Conservation (phyloP, 2,113 vertebrate species). For the Peucedramus taeniatus region DNA sequence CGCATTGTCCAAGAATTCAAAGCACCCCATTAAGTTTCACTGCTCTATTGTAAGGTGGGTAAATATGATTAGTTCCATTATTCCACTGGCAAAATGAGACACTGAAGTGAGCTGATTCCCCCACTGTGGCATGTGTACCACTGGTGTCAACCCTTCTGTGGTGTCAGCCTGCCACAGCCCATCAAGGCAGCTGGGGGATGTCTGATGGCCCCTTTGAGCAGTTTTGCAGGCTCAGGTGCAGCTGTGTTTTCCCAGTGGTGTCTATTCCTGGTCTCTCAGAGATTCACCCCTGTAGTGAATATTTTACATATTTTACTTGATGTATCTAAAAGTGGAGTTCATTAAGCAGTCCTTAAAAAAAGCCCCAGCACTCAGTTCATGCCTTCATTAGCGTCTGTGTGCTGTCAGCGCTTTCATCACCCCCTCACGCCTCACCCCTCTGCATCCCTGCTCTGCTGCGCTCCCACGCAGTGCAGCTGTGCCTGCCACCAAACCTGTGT, state of each 20-base stretch:
- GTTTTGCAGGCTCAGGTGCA: neutral
- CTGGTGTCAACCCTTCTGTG: neutral
- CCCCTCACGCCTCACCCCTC: neutral
- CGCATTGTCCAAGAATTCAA: slow-evolving; percentile 17
- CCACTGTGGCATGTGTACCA: neutral
- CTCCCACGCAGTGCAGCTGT: neutral
- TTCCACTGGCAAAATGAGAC: neutral
- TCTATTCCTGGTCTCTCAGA: neutral
- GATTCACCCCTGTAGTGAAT: neutral
- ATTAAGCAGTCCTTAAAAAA: slow-evolving; percentile 19
- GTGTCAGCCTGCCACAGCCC: neutral
- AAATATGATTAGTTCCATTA: slow-evolving; percentile 41
- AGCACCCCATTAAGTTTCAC: neutral
- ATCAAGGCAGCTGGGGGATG: neutral
- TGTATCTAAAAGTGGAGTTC: slow-evolving; percentile 26
- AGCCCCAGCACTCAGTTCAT: neutral
- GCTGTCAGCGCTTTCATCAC: neutral
- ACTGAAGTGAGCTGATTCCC: neutral
- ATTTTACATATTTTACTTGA: slow-evolving; percentile 33
- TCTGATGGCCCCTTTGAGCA: neutral
- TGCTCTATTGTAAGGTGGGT: neutral
- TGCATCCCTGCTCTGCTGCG: neutral
- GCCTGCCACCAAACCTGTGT: neutral
- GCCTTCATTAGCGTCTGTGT: neutral
- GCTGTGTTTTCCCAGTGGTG: neutral